These are phyloP conservation scores for Sula dactylatra DNA, from an alignment of 2,113 vertebrate genomes.

Conservation along the genomic window DNA sequence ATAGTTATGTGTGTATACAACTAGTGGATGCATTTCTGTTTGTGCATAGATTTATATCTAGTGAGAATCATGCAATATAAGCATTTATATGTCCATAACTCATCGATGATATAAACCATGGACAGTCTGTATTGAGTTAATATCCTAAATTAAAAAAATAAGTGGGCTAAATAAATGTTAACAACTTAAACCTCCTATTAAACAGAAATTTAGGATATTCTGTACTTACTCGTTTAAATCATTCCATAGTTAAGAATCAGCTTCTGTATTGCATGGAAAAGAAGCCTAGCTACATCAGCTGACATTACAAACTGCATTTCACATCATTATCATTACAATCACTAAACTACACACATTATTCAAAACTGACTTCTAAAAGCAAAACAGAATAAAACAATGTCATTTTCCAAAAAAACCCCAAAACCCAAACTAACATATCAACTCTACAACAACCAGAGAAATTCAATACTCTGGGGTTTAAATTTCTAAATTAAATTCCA, in stretches of 20 bases:
- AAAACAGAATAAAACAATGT: background rate
- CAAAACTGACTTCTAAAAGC: background rate
- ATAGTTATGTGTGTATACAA: background rate
- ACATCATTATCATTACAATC: slow-evolving; percentile 10
- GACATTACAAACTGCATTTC: slow-evolving; percentile 14
- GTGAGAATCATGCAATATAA: background rate
- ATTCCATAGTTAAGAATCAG: background rate
- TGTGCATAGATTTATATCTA: background rate
- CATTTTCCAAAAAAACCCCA: background rate
- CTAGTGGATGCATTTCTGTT: background rate
- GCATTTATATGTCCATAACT: background rate
- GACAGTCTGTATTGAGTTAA: background rate
- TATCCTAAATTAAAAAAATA: background rate
- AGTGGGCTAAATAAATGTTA: background rate
- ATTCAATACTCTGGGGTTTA: slow-evolving; percentile 18
- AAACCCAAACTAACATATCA: background rate
- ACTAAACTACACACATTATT: background rate
- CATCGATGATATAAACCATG: background rate
- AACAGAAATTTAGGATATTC: background rate
- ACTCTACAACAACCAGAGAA: background rate
- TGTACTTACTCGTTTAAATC: background rate
- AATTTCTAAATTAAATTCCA: slow-evolving; percentile 64
- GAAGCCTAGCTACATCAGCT: background rate
- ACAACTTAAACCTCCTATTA: background rate
- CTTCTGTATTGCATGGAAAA: background rate